Evolutionary conservation across 2,888 invertebrate genomes (phyloP).

Genomic region (Drosophila ustulata): DNA sequence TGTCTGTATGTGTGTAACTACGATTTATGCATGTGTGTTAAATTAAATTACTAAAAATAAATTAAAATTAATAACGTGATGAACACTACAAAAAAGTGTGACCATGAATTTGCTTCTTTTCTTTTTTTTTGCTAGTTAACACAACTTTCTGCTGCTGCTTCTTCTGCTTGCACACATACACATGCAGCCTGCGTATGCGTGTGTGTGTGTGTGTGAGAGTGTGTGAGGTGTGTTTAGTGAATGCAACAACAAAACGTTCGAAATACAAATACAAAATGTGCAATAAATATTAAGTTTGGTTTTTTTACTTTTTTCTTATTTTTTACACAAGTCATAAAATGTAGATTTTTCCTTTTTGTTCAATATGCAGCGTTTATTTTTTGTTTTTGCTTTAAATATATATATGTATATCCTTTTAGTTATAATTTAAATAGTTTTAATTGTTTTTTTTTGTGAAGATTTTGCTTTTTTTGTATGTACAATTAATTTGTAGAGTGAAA

Average conservation of each 20-base stretch:
- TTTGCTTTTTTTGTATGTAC: conserved; percentile 55
- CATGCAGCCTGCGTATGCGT: conserved; percentile 3
- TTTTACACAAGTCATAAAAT: conserved; percentile 44
- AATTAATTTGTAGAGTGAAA: conserved; percentile 43
- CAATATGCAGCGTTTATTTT: conserved; percentile 57
- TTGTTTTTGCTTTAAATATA: conserved; percentile 24
- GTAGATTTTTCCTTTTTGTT: conserved; percentile 16
- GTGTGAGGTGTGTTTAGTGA: conserved; percentile 7
- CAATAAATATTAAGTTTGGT: conserved; percentile 24
- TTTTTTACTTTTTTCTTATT: not conserved
- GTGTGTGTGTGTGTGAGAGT: conserved; percentile 3
- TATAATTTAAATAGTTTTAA: conserved; percentile 52
- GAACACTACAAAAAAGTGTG: conserved; percentile 36
- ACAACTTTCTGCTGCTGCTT: conserved; percentile 18
- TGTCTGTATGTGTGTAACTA: conserved; percentile 16
- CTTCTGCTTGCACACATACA: not conserved
- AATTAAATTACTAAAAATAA: conserved; percentile 55
- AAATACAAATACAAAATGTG: conserved; percentile 37
- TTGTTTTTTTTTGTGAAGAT: conserved; percentile 17
- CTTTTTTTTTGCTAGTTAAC: conserved; percentile 19
- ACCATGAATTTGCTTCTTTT: conserved; percentile 11
- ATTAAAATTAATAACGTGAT: conserved; percentile 36
- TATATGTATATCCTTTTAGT: conserved; percentile 42
- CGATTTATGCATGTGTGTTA: conserved; percentile 18
- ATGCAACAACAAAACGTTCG: conserved; percentile 40